phyloP scores from a whole-genome alignment of 2,113 vertebrate genomes.

The Protomyctophum bolini region DNA sequence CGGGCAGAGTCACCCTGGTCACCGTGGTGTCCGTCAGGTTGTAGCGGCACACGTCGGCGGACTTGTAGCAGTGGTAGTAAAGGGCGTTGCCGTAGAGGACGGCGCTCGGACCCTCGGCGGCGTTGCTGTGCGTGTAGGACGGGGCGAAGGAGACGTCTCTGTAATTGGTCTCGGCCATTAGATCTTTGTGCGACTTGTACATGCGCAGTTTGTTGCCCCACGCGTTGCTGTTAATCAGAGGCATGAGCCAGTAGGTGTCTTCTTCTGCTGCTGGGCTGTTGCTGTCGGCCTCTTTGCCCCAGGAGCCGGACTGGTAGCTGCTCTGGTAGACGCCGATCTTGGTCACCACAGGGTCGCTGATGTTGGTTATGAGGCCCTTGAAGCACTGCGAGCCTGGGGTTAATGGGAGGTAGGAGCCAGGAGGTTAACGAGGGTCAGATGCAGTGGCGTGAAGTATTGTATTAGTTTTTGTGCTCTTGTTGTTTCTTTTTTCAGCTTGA shows the following conservation, averaged over 20 bases:
- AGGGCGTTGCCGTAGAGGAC: conserved; percentile 80
- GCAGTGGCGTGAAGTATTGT: too few relatives aligned
- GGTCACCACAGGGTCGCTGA: conserved; percentile 82
- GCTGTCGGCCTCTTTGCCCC: conserved; percentile 81
- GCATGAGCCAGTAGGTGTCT: conserved; percentile 83
- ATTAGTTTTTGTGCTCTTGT: too few relatives aligned
- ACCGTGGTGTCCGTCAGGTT: conserved; percentile 39
- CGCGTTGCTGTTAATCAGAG: conserved; percentile 68
- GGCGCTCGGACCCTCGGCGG: conserved; percentile 80
- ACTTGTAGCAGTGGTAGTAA: conserved; percentile 78
- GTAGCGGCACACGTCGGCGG: conserved; percentile 61
- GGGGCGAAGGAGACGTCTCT: conserved; percentile 26
- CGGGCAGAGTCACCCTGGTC: conserved; percentile 67
- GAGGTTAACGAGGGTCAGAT: background rate
- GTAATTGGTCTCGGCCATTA: conserved; percentile 72
- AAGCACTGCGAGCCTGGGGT: conserved; percentile 51
- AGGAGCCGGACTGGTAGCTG: conserved; percentile 81
- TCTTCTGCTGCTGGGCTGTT: conserved; percentile 43
- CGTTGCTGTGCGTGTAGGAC: conserved; percentile 39
- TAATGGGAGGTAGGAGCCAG: background rate
- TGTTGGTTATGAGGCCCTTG: conserved; percentile 70
- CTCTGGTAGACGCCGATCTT: conserved; percentile 85
- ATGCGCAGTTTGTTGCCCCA: conserved; percentile 73
- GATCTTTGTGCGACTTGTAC: conserved; percentile 78
- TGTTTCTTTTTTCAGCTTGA: too few relatives aligned